phyloP scores from a whole-genome alignment of 2,888 invertebrate genomes.

The Rhagium mordax region DNA sequence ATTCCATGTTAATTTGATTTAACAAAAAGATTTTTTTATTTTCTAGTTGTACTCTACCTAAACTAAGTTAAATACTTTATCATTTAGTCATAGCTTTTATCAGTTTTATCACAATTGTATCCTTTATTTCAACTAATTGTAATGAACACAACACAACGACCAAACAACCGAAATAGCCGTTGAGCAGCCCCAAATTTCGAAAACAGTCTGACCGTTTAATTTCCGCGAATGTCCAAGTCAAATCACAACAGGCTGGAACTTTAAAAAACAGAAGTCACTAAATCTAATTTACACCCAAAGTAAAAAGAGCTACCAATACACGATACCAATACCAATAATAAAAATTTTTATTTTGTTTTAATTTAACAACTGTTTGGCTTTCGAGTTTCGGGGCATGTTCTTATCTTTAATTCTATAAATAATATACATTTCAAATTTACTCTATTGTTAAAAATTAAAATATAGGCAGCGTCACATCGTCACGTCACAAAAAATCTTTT shows the following conservation, averaged over 20 bases:
- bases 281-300: too few species aligned
- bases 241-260: neutral
- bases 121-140: neutral
- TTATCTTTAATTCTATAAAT: too few species aligned
- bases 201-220: conserved; percentile 48
- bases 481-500: too few species aligned
- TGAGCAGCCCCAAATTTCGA: conserved; percentile 39
- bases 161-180: neutral
- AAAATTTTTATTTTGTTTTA: too few species aligned
- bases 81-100: neutral
- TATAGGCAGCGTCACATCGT: too few species aligned
- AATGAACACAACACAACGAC: neutral
- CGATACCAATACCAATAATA: too few species aligned
- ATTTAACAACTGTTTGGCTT: too few species aligned
- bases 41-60: neutral
- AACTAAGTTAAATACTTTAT: neutral
- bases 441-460: too few species aligned
- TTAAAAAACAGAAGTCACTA: neutral
- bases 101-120: neutral
- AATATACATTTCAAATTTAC: too few species aligned
- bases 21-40: conserved; percentile 14
- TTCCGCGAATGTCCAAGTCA: conserved; percentile 5
- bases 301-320: too few species aligned
- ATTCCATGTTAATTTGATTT: conserved; percentile 50
- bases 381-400: too few species aligned